Evolutionary conservation across 2,888 invertebrate species (phyloP).

Genomic region (Ophion slaviceki): DNA sequence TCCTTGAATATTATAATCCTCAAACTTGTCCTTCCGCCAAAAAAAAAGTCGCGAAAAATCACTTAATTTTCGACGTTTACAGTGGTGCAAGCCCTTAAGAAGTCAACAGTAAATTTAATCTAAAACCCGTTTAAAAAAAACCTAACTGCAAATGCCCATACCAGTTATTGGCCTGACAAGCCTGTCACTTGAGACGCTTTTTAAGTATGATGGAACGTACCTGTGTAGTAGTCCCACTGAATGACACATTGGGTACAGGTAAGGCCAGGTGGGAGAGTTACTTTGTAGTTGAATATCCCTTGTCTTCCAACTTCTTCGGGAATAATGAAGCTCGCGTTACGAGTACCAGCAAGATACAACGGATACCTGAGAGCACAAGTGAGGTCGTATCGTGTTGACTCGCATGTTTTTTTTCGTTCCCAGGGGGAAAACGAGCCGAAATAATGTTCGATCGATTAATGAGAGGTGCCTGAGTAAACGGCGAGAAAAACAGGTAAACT

Average conservation of each 20-base stretch:
- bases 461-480: too few relatives aligned
- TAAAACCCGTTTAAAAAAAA: neutral
- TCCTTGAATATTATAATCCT: too few relatives aligned
- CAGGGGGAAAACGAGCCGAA: neutral
- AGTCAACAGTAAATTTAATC: neutral
- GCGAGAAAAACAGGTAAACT: too few relatives aligned
- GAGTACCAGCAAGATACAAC: slow-evolving; percentile 89
- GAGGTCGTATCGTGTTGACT: neutral
- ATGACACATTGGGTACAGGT: slow-evolving; percentile 95
- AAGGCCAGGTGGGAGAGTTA: slow-evolving; percentile 91
- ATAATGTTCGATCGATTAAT: too few relatives aligned
- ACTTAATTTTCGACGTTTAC: too few relatives aligned
- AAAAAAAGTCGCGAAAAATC: too few relatives aligned
- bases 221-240: slow-evolving; percentile 97
- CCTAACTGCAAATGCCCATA: neutral
- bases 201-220: slow-evolving; percentile 79
- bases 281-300: slow-evolving; percentile 88
- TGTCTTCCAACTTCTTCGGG: slow-evolving; percentile 89
- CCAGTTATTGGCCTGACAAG: neutral
- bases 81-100: too few relatives aligned
- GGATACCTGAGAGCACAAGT: slow-evolving; percentile 86
- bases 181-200: neutral
- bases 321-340: slow-evolving; percentile 89
- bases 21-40: too few relatives aligned
- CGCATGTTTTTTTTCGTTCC: slow-evolving; percentile 2